These are phyloP conservation scores for Morpho achilles DNA, from an alignment of 2,888 invertebrate species.

Conservation along the genomic window DNA sequence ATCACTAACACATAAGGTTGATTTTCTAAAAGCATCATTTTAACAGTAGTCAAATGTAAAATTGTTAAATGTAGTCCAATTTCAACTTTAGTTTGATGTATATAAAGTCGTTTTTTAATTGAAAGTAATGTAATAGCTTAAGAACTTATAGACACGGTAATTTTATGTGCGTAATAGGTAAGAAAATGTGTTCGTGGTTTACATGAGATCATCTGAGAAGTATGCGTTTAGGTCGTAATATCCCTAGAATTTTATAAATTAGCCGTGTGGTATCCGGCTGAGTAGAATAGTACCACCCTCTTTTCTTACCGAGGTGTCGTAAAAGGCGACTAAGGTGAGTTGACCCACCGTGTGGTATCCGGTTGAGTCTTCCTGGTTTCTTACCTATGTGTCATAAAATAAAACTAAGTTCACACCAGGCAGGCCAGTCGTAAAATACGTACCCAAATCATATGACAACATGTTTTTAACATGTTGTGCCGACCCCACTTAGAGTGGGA, in stretches of 20 bases:
- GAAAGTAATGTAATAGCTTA: background rate
- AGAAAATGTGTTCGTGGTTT: conserved; percentile 1
- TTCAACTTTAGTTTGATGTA: background rate
- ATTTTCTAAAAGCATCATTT: background rate
- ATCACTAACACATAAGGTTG: background rate
- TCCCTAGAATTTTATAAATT: background rate
- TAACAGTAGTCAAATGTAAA: background rate
- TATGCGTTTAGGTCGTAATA: conserved; percentile 1
- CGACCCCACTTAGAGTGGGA: no score
- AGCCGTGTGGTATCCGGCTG: no score
- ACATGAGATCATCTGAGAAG: conserved; percentile 2
- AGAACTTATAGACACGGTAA: background rate
- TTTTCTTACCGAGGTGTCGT: no score
- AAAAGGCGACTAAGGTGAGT: no score
- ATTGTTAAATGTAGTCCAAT: background rate
- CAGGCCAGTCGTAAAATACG: no score
- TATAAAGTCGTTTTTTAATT: background rate
- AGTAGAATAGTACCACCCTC: no score
- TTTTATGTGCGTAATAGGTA: background rate
- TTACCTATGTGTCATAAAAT: no score
- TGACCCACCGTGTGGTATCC: no score
- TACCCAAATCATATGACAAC: no score
- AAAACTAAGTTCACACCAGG: no score
- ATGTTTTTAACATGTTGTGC: no score
- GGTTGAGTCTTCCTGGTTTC: no score